Percentiles rank a stretch among this genome's conserved stretches.
These are phyloP conservation scores for Cryptocheilus praepositus DNA, from an alignment of 2,888 invertebrate genomes.

Conservation along the genomic window DNA sequence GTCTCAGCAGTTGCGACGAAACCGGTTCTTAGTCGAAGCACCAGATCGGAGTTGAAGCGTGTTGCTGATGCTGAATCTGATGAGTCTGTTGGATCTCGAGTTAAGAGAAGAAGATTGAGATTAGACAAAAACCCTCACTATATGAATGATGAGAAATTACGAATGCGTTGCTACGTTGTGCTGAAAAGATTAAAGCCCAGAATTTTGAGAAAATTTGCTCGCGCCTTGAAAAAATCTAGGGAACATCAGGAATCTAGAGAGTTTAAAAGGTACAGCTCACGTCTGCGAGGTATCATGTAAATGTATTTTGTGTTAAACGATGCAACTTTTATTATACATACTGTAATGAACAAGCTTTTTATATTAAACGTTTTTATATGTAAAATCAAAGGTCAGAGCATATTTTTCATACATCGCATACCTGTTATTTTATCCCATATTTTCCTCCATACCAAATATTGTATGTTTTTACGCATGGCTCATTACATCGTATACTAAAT, in stretches of 20 bases:
- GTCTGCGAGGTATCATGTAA: slow-evolving; percentile 11
- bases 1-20: background rate
- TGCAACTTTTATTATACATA: slow-evolving; percentile 6
- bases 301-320: slow-evolving; percentile 8
- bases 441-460: slow-evolving; percentile 19
- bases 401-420: no score
- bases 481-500: background rate
- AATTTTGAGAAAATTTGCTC: slow-evolving; percentile 52
- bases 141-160: slow-evolving; percentile 59
- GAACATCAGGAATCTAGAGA: slow-evolving; percentile 60
- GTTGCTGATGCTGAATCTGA: background rate
- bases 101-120: slow-evolving; percentile 41
- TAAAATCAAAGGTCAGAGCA: no score
- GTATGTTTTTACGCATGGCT: slow-evolving; percentile 5
- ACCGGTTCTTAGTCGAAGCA: background rate
- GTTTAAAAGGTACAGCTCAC: slow-evolving; percentile 63
- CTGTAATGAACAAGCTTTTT: slow-evolving; percentile 15
- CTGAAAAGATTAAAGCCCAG: slow-evolving; percentile 54
- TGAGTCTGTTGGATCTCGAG: background rate
- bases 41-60: slow-evolving; percentile 1
- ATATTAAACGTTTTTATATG: background rate
- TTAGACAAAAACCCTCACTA: slow-evolving; percentile 48
- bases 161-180: slow-evolving; percentile 50
- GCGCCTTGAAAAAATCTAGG: slow-evolving; percentile 62
- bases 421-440: background rate